Conservation (phyloP, 2,888 invertebrate genomes). For the Onchidella celtica region DNA sequence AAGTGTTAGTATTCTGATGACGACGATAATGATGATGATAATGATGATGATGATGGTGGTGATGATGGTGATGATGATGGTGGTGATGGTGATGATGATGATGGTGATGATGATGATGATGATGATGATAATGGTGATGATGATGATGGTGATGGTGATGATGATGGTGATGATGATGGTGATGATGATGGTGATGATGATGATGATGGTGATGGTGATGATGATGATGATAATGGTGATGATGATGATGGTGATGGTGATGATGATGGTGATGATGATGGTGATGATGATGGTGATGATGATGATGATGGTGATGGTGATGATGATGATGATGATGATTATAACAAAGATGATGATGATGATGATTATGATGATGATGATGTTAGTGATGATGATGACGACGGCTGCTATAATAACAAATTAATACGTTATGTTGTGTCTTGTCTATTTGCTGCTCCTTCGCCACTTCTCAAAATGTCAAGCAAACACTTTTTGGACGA, state of each 20-base stretch:
- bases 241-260: neutral
- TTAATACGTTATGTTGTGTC: no score
- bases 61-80: neutral
- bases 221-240: neutral
- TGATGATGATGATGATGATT: no score
- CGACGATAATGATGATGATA: neutral
- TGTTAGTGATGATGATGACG: no score
- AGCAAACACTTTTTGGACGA: no score
- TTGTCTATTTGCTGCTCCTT: no score
- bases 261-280: conserved; percentile 10
- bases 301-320: conserved; percentile 5
- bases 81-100: neutral
- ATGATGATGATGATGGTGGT: neutral
- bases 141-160: neutral
- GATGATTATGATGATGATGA: no score
- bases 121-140: neutral
- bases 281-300: neutral
- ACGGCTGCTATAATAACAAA: no score
- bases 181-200: neutral
- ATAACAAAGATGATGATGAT: no score
- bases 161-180: neutral
- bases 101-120: neutral
- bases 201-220: neutral
- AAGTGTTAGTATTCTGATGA: no score
- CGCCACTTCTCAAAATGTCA: no score